Conservation (phyloP, 64 coral and sea anemone species). For the Stichodactyla helianthus region DNA sequence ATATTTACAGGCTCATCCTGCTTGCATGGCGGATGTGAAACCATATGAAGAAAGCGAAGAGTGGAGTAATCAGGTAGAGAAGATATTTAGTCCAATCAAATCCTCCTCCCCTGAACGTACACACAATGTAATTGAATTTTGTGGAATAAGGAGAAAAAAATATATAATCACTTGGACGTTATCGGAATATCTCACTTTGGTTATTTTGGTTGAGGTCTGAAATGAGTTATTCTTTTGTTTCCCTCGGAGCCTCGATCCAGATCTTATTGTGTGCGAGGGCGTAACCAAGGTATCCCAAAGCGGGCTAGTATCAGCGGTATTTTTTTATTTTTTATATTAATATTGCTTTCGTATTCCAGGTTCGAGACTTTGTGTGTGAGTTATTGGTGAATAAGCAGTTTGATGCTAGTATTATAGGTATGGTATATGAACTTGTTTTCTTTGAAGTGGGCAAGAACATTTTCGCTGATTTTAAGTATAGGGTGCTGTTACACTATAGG, state of each 20-base stretch:
- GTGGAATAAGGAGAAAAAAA: background rate
- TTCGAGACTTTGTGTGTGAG: background rate
- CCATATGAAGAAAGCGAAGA: constrained; percentile 21
- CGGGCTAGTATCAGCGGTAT: no score
- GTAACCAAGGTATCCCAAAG: no score
- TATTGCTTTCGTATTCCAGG: background rate
- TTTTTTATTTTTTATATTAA: background rate
- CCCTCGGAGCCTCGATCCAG: no score
- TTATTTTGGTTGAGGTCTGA: background rate
- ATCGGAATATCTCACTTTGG: background rate
- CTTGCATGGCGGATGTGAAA: constrained; percentile 40
- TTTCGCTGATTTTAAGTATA: no score
- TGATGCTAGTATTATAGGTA: background rate
- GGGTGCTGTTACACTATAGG: no score
- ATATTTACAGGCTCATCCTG: constrained; percentile 8
- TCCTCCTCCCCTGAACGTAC: no score
- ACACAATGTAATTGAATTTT: no score
- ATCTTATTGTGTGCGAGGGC: no score
- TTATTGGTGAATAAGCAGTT: constrained; percentile 8
- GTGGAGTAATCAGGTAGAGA: constrained; percentile 35
- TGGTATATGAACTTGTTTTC: background rate
- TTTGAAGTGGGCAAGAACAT: background rate
- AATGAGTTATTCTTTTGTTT: no score
- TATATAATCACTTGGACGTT: background rate
- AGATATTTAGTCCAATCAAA: background rate